Evolutionary conservation across 2,888 invertebrate species (phyloP).

Genomic region (Drosophila hamatofila): DNA sequence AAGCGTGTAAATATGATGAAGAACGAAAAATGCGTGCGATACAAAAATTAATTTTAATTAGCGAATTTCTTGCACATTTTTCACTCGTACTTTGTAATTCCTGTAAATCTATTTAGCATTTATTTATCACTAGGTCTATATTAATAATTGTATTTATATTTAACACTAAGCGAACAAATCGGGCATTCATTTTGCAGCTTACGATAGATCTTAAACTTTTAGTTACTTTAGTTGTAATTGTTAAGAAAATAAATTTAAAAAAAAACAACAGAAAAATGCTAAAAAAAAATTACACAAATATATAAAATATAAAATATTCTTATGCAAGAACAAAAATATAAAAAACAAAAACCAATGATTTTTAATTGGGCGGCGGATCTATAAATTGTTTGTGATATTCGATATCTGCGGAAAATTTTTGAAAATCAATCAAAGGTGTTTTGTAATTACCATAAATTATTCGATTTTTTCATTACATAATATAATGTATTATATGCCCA

Average conservation of each 20-base stretch:
- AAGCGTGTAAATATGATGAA: constrained; percentile 69
- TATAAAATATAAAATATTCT: constrained; percentile 78
- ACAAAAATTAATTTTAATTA: constrained; percentile 68
- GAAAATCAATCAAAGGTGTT: background rate
- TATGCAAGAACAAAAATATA: constrained; percentile 60
- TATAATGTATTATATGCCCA: background rate
- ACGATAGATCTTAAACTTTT: constrained; percentile 23
- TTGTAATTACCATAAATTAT: background rate
- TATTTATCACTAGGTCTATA: constrained; percentile 51
- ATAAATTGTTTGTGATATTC: background rate
- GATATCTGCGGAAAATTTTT: background rate
- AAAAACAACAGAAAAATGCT: constrained; percentile 15
- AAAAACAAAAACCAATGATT: background rate
- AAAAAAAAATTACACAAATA: constrained; percentile 68
- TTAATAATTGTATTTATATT: constrained; percentile 59
- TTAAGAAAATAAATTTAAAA: constrained; percentile 37
- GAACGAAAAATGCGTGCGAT: constrained; percentile 12
- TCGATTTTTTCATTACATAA: background rate
- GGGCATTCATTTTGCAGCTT: constrained; percentile 43
- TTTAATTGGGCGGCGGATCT: constrained; percentile 4
- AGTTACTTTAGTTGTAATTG: constrained; percentile 47
- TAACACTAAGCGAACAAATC: constrained; percentile 49
- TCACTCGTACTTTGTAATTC: constrained; percentile 47
- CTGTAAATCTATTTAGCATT: constrained; percentile 62
- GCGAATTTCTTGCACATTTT: constrained; percentile 67